A percentile compares a stretch with the other conserved stretches of the same genome.
Conservation (phyloP, 2,888 invertebrate species). For the Caenorhabditis sp. region DNA sequence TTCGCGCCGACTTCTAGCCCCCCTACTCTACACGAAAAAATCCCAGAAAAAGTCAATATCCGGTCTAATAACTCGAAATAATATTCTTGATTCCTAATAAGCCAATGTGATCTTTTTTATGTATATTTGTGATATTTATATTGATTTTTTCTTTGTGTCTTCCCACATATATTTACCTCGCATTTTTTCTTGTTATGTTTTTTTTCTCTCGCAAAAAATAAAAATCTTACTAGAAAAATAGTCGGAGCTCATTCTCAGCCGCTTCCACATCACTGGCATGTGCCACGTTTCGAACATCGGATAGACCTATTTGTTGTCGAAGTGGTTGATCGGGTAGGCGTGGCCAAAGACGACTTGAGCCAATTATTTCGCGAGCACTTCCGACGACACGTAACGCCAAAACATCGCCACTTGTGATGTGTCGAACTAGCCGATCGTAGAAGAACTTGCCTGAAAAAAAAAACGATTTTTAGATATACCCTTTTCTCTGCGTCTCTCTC, state of each 20-base stretch:
- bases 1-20: slow-evolving; percentile 20
- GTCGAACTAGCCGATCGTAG: slow-evolving; percentile 58
- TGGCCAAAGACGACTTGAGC: slow-evolving; percentile 46
- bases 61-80: not conserved
- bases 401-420: slow-evolving; percentile 52
- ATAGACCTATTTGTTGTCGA: slow-evolving; percentile 84
- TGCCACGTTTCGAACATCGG: slow-evolving; percentile 91
- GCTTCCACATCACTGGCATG: slow-evolving; percentile 74
- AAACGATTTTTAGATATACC: not conserved
- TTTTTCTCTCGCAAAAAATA: not conserved
- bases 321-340: slow-evolving; percentile 74
- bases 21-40: no score
- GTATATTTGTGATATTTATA: slow-evolving; percentile 1
- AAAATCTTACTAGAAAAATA: slow-evolving; percentile 10
- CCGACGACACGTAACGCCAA: slow-evolving; percentile 50
- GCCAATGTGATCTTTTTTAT: not conserved
- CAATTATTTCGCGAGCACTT: slow-evolving; percentile 39
- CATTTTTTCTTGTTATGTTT: slow-evolving; percentile 6
- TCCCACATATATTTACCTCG: slow-evolving; percentile 3
- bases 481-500: no score
- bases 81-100: not conserved
- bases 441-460: slow-evolving; percentile 56
- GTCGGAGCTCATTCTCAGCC: slow-evolving; percentile 12
- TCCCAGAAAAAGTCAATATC: not conserved
- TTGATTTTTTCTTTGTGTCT: not conserved